A percentile compares a stretch with the other conserved stretches of the same genome.
Conservation (phyloP, 2,797 vertebrate genomes). For the Smutsia temminckii region DNA sequence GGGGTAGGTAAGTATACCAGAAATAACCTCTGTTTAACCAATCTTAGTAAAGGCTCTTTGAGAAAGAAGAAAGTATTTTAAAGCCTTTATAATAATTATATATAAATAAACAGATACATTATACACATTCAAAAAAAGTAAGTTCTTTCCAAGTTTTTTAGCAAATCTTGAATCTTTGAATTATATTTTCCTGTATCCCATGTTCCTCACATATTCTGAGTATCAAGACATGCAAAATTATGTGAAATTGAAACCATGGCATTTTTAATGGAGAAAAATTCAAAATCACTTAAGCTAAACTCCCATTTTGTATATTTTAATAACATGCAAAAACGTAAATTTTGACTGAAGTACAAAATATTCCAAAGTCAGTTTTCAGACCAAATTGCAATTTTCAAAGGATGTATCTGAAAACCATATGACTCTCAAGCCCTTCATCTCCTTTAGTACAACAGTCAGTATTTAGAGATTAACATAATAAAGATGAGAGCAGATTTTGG, state of each 20-base stretch:
- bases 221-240: neutral
- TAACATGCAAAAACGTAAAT: slow-evolving; percentile 1
- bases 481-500: neutral
- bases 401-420: neutral
- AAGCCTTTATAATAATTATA: neutral
- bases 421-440: neutral
- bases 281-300: neutral
- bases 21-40: neutral
- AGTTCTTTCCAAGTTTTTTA: neutral
- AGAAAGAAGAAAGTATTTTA: neutral
- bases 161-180: neutral
- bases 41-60: neutral
- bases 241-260: neutral
- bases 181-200: neutral
- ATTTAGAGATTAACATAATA: slow-evolving; percentile 24
- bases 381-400: slow-evolving; percentile 17
- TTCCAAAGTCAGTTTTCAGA: neutral
- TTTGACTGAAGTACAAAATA: neutral
- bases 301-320: slow-evolving; percentile 12
- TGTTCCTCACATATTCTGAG: neutral
- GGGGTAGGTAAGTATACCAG: neutral
- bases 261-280: neutral
- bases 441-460: neutral
- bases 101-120: neutral
- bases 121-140: neutral